Percentiles rank a stretch among this genome's conserved stretches.
Evolutionary conservation across 2,888 invertebrate genomes (phyloP).

Genomic region (Metellina segmentata): DNA sequence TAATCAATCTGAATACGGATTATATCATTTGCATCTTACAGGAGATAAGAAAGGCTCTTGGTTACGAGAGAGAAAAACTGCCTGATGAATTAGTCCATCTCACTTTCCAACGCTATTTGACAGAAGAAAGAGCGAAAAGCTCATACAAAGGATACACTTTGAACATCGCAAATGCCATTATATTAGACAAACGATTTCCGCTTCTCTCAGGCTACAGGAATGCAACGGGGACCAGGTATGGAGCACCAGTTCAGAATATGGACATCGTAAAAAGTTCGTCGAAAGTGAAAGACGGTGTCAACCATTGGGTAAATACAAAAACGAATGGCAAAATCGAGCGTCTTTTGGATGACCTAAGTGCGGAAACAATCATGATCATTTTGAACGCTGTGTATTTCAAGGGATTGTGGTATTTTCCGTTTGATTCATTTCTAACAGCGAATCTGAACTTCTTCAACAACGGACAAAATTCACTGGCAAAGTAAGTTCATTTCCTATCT

Average conservation of each 20-base stretch:
- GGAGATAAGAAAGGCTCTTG: constrained; percentile 35
- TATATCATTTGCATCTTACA: neutral
- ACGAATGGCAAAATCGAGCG: constrained; percentile 73
- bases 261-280: constrained; percentile 44
- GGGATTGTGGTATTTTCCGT: constrained; percentile 81
- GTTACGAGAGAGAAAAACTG: constrained; percentile 23
- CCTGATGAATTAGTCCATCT: constrained; percentile 15
- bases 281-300: constrained; percentile 44
- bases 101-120: neutral
- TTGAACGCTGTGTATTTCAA: constrained; percentile 83
- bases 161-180: constrained; percentile 87
- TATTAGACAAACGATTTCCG: constrained; percentile 83
- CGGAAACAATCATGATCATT: constrained; percentile 80
- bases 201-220: constrained; percentile 37
- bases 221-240: constrained; percentile 17
- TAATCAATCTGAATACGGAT: neutral
- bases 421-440: constrained; percentile 78
- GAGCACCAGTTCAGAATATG: constrained; percentile 58
- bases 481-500: constrained; percentile 3
- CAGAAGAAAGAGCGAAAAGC: neutral
- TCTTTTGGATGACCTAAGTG: constrained; percentile 62
- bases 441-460: neutral
- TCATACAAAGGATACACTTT: constrained; percentile 28
- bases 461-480: neutral
- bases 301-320: constrained; percentile 65